phyloP scores from a whole-genome alignment of 2,113 vertebrate species.

The Mormoops blainvillei region DNA sequence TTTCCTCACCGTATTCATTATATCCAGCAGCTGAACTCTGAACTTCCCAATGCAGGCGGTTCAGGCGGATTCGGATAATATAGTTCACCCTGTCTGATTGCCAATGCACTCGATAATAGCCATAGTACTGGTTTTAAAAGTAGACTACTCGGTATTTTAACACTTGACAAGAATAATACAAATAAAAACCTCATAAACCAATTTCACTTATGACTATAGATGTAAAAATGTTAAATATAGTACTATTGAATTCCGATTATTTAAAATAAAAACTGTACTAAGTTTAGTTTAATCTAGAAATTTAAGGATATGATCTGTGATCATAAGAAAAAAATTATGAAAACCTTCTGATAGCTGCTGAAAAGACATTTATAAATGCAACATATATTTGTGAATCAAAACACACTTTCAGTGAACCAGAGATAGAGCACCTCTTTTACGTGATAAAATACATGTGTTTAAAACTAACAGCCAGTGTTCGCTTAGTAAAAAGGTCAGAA shows the following conservation, averaged over 20 bases:
- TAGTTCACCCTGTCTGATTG: not conserved
- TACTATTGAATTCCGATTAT: not conserved
- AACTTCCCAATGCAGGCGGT: not conserved
- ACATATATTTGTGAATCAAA: not conserved
- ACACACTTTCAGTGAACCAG: not conserved
- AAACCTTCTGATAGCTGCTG: not conserved
- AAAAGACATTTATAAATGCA: not conserved
- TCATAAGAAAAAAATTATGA: not conserved
- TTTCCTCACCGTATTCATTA: not conserved
- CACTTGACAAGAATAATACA: not conserved
- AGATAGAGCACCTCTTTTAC: not conserved
- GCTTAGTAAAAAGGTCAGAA: not conserved
- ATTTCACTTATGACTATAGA: not conserved
- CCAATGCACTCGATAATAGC: not conserved
- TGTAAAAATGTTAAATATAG: not conserved
- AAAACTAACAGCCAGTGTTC: not conserved
- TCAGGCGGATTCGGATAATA: not conserved
- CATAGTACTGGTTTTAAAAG: not conserved
- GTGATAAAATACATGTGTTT: not conserved
- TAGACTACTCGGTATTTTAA: not conserved
- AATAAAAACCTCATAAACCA: not conserved
- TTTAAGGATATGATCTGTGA: not conserved
- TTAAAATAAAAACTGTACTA: not conserved
- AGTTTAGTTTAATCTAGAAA: not conserved
- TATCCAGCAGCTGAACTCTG: not conserved